Conservation (phyloP, 2,113 vertebrate species). For the Isichthys henryi region DNA sequence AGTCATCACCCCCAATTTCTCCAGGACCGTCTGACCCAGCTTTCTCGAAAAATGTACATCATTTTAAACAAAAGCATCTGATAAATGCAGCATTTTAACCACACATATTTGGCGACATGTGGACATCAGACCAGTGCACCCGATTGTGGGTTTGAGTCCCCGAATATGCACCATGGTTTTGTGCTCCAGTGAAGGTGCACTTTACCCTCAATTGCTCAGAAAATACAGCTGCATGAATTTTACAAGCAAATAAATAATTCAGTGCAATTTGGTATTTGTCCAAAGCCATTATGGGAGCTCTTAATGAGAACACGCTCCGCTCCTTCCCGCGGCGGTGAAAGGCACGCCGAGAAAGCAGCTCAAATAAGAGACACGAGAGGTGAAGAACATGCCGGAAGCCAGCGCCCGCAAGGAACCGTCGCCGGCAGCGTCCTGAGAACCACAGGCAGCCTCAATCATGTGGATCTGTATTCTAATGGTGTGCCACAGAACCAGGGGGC, state of each 20-base stretch:
- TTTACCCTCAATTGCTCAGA: background rate
- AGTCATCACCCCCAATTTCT: background rate
- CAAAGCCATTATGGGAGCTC: background rate
- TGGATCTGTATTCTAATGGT: conserved; percentile 41
- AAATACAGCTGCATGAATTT: conserved; percentile 3
- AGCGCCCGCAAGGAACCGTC: conserved; percentile 39
- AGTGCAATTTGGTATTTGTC: background rate
- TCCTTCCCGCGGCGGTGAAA: conserved; percentile 27
- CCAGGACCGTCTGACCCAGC: background rate
- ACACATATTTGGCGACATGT: background rate
- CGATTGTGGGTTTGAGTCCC: background rate
- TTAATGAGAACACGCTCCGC: background rate
- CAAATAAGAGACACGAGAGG: conserved; percentile 31
- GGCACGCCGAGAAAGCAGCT: conserved; percentile 53
- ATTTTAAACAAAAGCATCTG: too few relatives aligned
- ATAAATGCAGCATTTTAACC: background rate
- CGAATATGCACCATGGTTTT: background rate
- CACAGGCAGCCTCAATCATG: conserved; percentile 30
- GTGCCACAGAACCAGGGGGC: conserved; percentile 35
- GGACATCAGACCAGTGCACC: background rate
- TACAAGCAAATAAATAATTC: conserved; percentile 8
- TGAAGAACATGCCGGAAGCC: conserved; percentile 50
- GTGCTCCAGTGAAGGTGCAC: background rate
- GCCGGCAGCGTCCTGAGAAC: conserved; percentile 39
- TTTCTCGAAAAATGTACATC: background rate